phyloP scores from a whole-genome alignment of 2,888 invertebrate species.

The Papilio protenor region DNA sequence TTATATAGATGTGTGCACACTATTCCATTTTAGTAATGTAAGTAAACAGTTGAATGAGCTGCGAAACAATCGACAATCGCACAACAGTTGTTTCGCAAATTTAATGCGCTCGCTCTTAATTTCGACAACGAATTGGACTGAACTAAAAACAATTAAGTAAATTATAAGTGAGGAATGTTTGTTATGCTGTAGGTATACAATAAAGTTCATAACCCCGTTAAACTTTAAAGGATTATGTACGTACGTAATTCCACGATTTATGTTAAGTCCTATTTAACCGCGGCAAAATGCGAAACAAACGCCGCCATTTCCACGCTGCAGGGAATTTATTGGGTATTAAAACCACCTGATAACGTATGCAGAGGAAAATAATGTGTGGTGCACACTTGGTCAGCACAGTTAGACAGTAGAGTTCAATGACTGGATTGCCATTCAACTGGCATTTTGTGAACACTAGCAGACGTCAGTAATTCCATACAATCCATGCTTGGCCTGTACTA shows the following conservation, averaged over 20 bases:
- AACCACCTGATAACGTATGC: slow-evolving; percentile 6
- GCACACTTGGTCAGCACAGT: neutral
- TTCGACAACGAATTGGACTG: too few species aligned
- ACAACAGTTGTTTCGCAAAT: too few species aligned
- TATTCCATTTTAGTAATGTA: too few species aligned
- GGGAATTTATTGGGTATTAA: neutral
- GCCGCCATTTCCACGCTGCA: slow-evolving; percentile 1
- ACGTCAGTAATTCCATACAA: too few species aligned
- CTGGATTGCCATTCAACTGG: neutral
- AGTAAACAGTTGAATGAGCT: too few species aligned
- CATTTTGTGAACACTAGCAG: neutral
- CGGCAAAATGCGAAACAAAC: slow-evolving; percentile 3
- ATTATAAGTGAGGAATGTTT: too few species aligned
- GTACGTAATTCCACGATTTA: slow-evolving; percentile 21
- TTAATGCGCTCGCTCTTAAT: too few species aligned
- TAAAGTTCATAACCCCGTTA: slow-evolving; percentile 10
- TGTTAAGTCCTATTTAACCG: slow-evolving; percentile 7
- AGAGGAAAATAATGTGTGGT: neutral
- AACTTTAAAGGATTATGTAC: neutral
- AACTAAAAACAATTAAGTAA: too few species aligned
- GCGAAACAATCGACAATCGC: too few species aligned
- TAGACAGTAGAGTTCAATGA: neutral
- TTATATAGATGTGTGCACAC: too few species aligned
- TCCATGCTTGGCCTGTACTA: too few species aligned
- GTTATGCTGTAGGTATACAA: neutral